Evolutionary conservation across 2,888 invertebrate genomes (phyloP).

Genomic region (Aphodius granarius): DNA sequence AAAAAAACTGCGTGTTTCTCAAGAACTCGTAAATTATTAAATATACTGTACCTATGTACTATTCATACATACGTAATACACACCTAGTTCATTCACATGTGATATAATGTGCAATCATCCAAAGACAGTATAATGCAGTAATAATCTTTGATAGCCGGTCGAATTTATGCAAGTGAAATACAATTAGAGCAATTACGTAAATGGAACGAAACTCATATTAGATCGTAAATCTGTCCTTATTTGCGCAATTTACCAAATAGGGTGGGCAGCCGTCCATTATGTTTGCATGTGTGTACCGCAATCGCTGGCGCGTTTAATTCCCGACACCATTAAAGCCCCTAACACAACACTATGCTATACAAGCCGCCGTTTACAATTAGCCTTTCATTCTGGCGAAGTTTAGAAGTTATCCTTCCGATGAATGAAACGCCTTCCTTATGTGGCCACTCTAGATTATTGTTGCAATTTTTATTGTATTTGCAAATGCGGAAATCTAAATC

Average conservation of each 20-base stretch:
- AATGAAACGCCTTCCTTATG: not conserved
- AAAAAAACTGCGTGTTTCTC: too few species aligned
- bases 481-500: not conserved
- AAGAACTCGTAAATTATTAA: too few species aligned
- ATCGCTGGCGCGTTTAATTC: constrained; percentile 1
- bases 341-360: not conserved
- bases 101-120: not conserved
- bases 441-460: not conserved
- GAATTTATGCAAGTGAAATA: constrained; percentile 26
- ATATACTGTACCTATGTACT: too few species aligned
- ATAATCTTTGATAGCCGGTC: constrained; percentile 21
- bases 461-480: not conserved
- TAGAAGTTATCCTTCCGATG: not conserved
- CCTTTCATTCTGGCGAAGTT: not conserved
- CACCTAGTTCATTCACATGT: not conserved
- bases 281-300: constrained; percentile 12
- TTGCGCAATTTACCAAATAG: constrained; percentile 27
- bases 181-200: constrained; percentile 29
- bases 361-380: not conserved
- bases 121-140: not conserved
- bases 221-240: constrained; percentile 27
- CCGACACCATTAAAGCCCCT: constrained; percentile 9
- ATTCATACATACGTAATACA: not conserved
- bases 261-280: constrained; percentile 18
- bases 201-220: constrained; percentile 25